Conservation (phyloP, 2,113 vertebrate genomes). For the Agelaius tricolor region DNA sequence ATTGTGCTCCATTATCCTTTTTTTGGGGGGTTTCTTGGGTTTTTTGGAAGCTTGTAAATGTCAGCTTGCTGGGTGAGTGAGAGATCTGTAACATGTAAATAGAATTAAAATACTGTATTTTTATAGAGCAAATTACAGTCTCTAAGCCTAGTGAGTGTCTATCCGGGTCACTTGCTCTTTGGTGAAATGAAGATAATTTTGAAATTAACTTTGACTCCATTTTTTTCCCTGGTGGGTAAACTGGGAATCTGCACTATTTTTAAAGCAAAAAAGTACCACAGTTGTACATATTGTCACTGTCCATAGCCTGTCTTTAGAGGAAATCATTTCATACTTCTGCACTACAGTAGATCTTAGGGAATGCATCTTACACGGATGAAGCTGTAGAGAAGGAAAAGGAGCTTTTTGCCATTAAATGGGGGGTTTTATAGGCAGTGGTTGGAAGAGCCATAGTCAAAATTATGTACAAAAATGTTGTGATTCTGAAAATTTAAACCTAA, state of each 20-base stretch:
- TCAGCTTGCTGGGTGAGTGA: constrained; percentile 52
- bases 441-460: constrained; percentile 62
- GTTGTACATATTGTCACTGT: constrained; percentile 16
- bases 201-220: constrained; percentile 51
- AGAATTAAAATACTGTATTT: constrained; percentile 76
- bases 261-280: constrained; percentile 65
- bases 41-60: constrained; percentile 51
- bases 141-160: constrained; percentile 46
- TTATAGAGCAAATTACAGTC: constrained; percentile 70
- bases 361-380: constrained; percentile 57
- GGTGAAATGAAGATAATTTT: constrained; percentile 54
- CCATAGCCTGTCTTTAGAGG: constrained; percentile 47
- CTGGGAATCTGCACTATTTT: constrained; percentile 61
- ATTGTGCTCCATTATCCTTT: neutral
- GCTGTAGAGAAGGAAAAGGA: constrained; percentile 45
- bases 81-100: constrained; percentile 60
- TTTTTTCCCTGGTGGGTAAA: constrained; percentile 63
- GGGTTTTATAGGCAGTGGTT: neutral
- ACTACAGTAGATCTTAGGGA: constrained; percentile 59
- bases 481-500: constrained; percentile 54
- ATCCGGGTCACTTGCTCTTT: constrained; percentile 62
- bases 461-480: constrained; percentile 60
- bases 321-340: constrained; percentile 56
- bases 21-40: neutral
- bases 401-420: constrained; percentile 41